Percentiles rank a stretch among this genome's conserved stretches.
Conservation (phyloP, 2,797 vertebrate species). For the Borostomias antarcticus region DNA sequence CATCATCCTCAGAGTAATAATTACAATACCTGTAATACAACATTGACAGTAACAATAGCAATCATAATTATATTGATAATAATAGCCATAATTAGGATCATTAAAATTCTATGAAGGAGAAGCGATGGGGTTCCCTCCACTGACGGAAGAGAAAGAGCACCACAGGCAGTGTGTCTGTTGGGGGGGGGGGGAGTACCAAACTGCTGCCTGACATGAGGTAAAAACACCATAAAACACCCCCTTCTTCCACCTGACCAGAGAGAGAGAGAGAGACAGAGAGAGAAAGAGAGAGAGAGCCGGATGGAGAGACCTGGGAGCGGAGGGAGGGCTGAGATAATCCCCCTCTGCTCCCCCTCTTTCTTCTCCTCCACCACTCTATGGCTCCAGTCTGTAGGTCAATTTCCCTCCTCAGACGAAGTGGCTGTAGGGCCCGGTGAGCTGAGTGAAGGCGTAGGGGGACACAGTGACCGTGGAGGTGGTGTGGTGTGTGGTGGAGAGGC, state of each 20-base stretch:
- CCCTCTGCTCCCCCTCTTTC: slow-evolving; percentile 57
- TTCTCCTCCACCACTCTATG: slow-evolving; percentile 55
- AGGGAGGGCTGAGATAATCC: slow-evolving; percentile 56
- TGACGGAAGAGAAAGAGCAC: slow-evolving; percentile 91
- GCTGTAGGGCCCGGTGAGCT: slow-evolving; percentile 97
- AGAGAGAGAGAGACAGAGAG: slow-evolving; percentile 57
- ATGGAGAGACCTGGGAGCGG: slow-evolving; percentile 55
- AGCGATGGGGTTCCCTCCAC: slow-evolving; percentile 84
- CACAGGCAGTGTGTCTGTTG: slow-evolving; percentile 85
- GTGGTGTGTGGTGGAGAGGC: slow-evolving; percentile 86
- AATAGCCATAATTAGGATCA: slow-evolving; percentile 84
- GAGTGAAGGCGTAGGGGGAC: slow-evolving; percentile 96
- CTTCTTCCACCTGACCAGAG: slow-evolving; percentile 53
- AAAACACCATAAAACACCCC: slow-evolving; percentile 70
- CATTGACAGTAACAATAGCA: slow-evolving; percentile 84
- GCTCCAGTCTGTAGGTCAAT: slow-evolving; percentile 51
- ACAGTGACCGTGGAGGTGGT: slow-evolving; percentile 91
- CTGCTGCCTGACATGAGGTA: slow-evolving; percentile 97
- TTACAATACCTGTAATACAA: slow-evolving; percentile 78
- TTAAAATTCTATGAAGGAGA: slow-evolving; percentile 84
- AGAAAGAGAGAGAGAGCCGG: slow-evolving; percentile 59
- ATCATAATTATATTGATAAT: slow-evolving; percentile 84
- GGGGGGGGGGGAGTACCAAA: slow-evolving; percentile 66
- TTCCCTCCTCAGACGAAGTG: slow-evolving; percentile 85
- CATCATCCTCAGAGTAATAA: slow-evolving; percentile 70